Evolutionary conservation across 2,888 invertebrate genomes (phyloP).

Genomic region (Sphaeridia pumilis): DNA sequence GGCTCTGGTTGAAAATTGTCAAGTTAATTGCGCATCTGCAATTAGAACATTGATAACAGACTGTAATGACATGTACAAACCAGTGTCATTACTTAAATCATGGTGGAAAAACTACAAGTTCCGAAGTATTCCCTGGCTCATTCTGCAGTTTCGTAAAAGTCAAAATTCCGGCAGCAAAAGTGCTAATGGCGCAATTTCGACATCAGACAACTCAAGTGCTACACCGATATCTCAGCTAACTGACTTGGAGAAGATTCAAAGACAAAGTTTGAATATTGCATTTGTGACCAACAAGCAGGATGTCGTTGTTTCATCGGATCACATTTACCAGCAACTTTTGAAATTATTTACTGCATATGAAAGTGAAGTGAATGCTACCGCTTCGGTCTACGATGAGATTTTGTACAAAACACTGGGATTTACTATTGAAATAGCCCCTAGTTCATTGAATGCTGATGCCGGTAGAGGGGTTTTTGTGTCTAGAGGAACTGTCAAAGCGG

Average conservation of each 20-base stretch:
- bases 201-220: background rate
- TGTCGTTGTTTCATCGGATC: background rate
- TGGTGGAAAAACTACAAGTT: conserved; percentile 37
- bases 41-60: too few relatives aligned
- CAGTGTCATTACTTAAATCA: too few relatives aligned
- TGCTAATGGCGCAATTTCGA: background rate
- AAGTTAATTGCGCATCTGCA: too few relatives aligned
- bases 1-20: too few relatives aligned
- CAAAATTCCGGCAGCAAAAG: background rate
- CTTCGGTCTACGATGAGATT: background rate
- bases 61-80: too few relatives aligned
- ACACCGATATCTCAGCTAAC: too few relatives aligned
- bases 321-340: background rate
- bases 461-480: background rate
- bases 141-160: conserved; percentile 25
- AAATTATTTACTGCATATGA: background rate
- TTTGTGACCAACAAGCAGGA: too few relatives aligned
- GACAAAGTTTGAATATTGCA: background rate
- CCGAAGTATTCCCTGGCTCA: conserved; percentile 38
- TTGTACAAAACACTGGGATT: background rate
- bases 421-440: background rate
- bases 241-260: too few relatives aligned
- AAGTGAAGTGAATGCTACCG: background rate
- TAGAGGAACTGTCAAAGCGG: background rate
- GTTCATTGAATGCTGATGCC: background rate